Percentiles rank a stretch among this genome's conserved stretches.
Conservation (phyloP, 2,888 invertebrate species). For the Sinohyriopsis cumingii region DNA sequence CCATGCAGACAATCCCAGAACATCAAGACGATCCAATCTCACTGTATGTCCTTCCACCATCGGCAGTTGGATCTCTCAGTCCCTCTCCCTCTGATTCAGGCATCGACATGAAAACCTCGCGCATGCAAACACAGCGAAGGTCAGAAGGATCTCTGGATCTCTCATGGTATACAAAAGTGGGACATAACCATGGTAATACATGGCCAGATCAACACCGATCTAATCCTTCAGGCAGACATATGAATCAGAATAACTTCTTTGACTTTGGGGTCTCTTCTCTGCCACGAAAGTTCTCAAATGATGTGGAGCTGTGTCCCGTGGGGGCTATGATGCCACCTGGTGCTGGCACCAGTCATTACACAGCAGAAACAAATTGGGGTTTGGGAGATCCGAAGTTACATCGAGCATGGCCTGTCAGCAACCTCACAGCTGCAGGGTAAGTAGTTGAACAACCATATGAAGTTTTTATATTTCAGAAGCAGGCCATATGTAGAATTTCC, state of each 20-base stretch:
- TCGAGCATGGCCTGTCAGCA: constrained; percentile 44
- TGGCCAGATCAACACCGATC: constrained; percentile 61
- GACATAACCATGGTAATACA: constrained; percentile 36
- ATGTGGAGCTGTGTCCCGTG: constrained; percentile 17
- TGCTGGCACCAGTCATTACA: constrained; percentile 25
- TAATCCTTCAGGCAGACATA: constrained; percentile 34
- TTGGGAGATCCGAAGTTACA: constrained; percentile 36
- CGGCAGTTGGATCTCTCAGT: constrained; percentile 15
- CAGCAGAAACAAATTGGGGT: constrained; percentile 33
- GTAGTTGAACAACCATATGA: constrained; percentile 6
- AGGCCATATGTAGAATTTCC: too few species aligned
- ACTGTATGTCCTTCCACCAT: constrained; percentile 15
- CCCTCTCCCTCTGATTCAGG: constrained; percentile 23
- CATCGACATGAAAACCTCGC: constrained; percentile 14
- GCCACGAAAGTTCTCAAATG: constrained; percentile 18
- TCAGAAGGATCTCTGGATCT: constrained; percentile 63
- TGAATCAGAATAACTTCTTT: constrained; percentile 18
- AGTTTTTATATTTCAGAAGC: neutral
- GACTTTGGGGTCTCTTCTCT: constrained; percentile 21
- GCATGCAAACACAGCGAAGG: constrained; percentile 48
- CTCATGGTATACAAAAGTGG: constrained; percentile 37
- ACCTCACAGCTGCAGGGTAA: constrained; percentile 37
- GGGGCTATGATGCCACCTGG: constrained; percentile 32
- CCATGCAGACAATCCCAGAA: constrained; percentile 53
- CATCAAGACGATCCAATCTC: constrained; percentile 23